These are phyloP conservation scores for Corythucha ciliata DNA, from an alignment of 2,888 invertebrate species.

Conservation along the genomic window DNA sequence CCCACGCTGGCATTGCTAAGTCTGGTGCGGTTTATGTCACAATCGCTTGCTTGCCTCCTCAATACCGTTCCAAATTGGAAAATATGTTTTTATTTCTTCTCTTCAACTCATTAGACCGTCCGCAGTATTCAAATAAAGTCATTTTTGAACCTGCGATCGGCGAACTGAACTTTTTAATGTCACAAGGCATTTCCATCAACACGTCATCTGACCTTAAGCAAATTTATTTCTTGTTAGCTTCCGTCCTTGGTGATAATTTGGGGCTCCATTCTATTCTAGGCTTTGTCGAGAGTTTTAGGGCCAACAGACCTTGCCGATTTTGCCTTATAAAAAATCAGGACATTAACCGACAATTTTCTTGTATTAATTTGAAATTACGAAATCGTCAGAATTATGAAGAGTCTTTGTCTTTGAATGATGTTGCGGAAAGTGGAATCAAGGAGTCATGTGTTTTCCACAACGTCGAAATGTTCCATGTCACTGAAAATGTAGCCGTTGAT, in stretches of 20 bases:
- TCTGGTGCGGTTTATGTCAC: constrained; percentile 19
- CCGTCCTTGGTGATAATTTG: constrained; percentile 15
- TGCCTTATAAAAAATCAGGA: no score
- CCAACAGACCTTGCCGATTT: constrained; percentile 14
- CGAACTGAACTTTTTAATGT: not conserved
- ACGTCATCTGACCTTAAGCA: no score
- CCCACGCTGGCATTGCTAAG: constrained; percentile 14
- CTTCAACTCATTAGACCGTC: not conserved
- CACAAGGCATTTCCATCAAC: no score
- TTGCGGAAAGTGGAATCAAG: no score
- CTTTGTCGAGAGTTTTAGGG: constrained; percentile 12
- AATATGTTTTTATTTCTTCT: not conserved
- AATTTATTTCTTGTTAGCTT: not conserved
- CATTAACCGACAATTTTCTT: no score
- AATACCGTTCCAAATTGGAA: not conserved
- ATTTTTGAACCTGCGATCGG: not conserved
- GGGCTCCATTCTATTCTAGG: constrained; percentile 17
- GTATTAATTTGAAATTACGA: no score
- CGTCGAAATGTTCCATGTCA: no score
- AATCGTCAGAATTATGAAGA: no score
- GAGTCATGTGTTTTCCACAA: no score
- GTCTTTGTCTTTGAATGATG: no score
- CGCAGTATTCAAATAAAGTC: not conserved
- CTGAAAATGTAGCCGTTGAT: no score
- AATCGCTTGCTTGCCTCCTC: constrained; percentile 16